A percentile compares a stretch with the other conserved stretches of the same genome.
phyloP scores from a whole-genome alignment of 2,797 vertebrate genomes.

The Falco biarmicus region DNA sequence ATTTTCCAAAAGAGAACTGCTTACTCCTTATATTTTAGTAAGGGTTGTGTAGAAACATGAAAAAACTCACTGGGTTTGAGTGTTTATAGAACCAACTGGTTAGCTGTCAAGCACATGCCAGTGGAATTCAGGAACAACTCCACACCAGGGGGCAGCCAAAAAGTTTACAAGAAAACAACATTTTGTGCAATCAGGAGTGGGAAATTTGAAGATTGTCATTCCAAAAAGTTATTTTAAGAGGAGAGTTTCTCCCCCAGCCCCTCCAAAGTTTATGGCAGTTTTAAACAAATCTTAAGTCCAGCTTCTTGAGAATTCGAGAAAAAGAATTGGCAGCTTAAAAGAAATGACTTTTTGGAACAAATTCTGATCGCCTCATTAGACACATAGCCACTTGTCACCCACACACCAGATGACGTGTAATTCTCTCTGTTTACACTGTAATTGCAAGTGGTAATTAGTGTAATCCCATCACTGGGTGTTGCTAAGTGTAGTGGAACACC shows the following conservation, averaged over 20 bases:
- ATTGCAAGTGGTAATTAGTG: not conserved
- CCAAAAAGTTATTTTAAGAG: not conserved
- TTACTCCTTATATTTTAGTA: not conserved
- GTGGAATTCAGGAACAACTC: not conserved
- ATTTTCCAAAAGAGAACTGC: not conserved
- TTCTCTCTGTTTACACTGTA: not conserved
- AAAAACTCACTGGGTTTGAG: not conserved
- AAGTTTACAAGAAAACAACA: not conserved
- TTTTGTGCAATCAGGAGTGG: not conserved
- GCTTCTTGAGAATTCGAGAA: not conserved
- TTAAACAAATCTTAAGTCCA: not conserved
- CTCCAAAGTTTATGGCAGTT: not conserved
- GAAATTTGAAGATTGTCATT: not conserved
- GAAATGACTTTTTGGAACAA: slow-evolving; percentile 13
- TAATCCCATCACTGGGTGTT: not conserved
- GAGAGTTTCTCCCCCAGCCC: not conserved
- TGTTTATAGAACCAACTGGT: not conserved
- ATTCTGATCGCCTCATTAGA: slow-evolving; percentile 2
- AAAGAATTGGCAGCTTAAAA: slow-evolving; percentile 1
- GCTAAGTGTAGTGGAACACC: not conserved
- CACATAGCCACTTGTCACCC: slow-evolving; percentile 19
- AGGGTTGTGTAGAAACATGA: not conserved
- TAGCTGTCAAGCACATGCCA: slow-evolving; percentile 33
- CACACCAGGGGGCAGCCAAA: not conserved
- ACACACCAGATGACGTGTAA: slow-evolving; percentile 29